Conservation (phyloP, 2,888 invertebrate genomes). For the Stenodera caucasica region DNA sequence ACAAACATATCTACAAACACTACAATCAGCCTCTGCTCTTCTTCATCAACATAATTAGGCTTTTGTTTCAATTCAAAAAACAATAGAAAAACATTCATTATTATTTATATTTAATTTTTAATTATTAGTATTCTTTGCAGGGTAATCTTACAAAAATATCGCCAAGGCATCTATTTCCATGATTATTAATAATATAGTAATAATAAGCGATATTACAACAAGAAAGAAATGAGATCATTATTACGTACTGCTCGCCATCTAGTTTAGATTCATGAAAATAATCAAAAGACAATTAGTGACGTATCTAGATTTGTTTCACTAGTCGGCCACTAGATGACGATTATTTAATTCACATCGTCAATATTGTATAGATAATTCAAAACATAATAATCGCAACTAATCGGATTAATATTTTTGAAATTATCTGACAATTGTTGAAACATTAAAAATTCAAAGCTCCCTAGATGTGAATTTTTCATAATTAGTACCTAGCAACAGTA, state of each 20-base stretch:
- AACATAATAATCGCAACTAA: neutral
- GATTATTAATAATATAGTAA: neutral
- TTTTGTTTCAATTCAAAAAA: neutral
- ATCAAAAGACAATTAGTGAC: no score
- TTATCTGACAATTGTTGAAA: no score
- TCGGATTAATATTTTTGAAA: neutral
- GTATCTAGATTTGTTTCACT: no score
- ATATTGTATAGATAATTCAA: neutral
- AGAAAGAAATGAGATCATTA: neutral
- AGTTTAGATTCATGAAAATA: no score
- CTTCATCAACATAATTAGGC: neutral
- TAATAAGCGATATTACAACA: conserved; percentile 19
- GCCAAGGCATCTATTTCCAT: conserved; percentile 22
- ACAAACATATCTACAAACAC: neutral
- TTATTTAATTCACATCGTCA: no score
- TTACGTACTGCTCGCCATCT: no score
- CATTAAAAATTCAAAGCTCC: neutral
- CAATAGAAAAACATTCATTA: neutral
- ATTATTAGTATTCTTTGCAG: neutral
- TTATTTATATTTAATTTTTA: neutral
- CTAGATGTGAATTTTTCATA: neutral
- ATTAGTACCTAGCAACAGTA: conserved; percentile 9
- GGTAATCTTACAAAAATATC: conserved; percentile 16
- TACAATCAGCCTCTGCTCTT: neutral
- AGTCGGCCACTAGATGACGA: no score